Base-by-base conservation (phyloP, 2,888 invertebrate genomes). In the Phytoseiulus persimilis region DNA sequence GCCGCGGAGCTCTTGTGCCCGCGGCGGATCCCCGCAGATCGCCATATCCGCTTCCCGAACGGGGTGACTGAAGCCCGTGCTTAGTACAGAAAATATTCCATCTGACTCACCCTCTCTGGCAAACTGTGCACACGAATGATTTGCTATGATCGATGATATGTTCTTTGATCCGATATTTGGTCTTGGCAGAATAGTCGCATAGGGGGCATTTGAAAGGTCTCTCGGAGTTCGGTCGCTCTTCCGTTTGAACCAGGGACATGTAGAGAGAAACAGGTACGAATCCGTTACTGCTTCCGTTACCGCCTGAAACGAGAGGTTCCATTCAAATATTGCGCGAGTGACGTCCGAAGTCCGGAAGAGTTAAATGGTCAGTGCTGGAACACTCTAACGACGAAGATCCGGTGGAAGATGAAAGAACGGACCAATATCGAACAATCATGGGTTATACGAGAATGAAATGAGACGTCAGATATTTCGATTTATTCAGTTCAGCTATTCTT, bases 141-240 rank as follows among this genome's bases (percentile, higher is more conserved):
- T 87, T 87, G 87, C 87, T 87, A 87, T 87, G 87, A 23, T 87
- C 87, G 87, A 87, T 87, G 45, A 87, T 87, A 32, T 87, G 87
- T 32, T 87, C 87, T 87, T 87, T 87, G 31, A 87, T 87, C 39
- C 87, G 87, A 45, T 87, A 87, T 32, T 87, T 87, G 32, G 87
- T 87, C 45, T 87, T 87, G 9, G 92, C 92, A 90, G 92, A 92
- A 91, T 93, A 93, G 1, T 92, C 91, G 90, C 93, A 93, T 90
- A 93, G 92, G 39, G 92, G 92, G 91, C 93, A 93, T 87, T 92
- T 92, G 91, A 92, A 92, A 23, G 92, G 92, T 32, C 92, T 91
- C 89, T 92, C 92, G 6, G 87, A 87, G 45, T 87, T 87, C n/a
- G 39, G 45, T 33, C 87, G 28, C 6, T 87, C 87, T 31, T 87